phyloP scores from a whole-genome alignment of 2,888 invertebrate species.

The Meteorus colon region DNA sequence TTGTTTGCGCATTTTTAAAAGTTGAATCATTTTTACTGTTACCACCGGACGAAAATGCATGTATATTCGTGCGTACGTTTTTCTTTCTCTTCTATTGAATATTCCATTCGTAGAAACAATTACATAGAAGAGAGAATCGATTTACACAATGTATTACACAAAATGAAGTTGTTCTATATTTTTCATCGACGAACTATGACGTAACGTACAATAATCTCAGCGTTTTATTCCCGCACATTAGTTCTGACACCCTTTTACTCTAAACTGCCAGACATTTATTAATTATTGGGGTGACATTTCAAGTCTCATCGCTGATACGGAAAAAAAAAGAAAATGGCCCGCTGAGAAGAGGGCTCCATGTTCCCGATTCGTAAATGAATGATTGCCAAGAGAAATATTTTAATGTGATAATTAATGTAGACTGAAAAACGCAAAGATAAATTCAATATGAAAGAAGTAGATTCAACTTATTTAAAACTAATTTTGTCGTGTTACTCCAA shows the following conservation, averaged over 20 bases:
- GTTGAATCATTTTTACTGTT: conserved; percentile 38
- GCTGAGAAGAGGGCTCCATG: conserved; percentile 69
- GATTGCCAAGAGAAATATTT: neutral
- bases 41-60: conserved; percentile 51
- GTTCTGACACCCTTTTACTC: conserved; percentile 37
- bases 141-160: conserved; percentile 31
- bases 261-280: conserved; percentile 42
- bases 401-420: conserved; percentile 1
- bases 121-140: conserved; percentile 44
- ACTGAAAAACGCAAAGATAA: conserved; percentile 32
- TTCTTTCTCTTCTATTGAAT: conserved; percentile 39
- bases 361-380: conserved; percentile 66
- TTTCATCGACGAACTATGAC: conserved; percentile 26
- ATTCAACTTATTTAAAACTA: neutral
- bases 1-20: conserved; percentile 26
- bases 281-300: conserved; percentile 20
- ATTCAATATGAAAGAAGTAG: neutral
- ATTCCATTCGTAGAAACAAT: conserved; percentile 46
- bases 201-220: conserved; percentile 14
- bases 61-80: conserved; percentile 53
- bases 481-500: neutral
- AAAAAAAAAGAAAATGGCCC: conserved; percentile 67
- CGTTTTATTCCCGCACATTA: conserved; percentile 14
- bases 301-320: conserved; percentile 64
- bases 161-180: conserved; percentile 24